A percentile compares a stretch with the other conserved stretches of the same genome.
Conservation (phyloP, 2,888 invertebrate species). For the Hemithea aestivaria region DNA sequence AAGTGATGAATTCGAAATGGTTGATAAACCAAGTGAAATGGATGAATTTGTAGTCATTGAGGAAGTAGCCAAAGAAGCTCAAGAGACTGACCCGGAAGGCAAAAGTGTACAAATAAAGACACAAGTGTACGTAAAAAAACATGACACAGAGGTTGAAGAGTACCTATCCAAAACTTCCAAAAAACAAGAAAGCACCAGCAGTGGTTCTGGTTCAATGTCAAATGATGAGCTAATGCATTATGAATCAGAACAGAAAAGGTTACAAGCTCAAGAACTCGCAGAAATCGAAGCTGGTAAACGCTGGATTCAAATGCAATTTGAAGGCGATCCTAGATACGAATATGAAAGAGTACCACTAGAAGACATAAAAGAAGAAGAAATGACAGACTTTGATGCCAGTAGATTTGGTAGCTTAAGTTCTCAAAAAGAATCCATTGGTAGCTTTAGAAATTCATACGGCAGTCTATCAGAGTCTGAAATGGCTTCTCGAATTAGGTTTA, state of each 20-base stretch:
- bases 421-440: slow-evolving; percentile 88
- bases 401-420: slow-evolving; percentile 88
- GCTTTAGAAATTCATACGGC: slow-evolving; percentile 91
- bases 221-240: slow-evolving; percentile 81
- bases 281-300: slow-evolving; percentile 87
- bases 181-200: slow-evolving; percentile 78
- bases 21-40: slow-evolving; percentile 91
- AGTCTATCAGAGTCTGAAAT: slow-evolving; percentile 96
- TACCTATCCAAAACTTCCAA: slow-evolving; percentile 85
- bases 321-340: slow-evolving; percentile 87
- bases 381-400: slow-evolving; percentile 90
- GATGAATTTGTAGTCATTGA: slow-evolving; percentile 94
- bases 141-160: slow-evolving; percentile 85
- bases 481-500: slow-evolving; percentile 89
- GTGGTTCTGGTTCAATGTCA: slow-evolving; percentile 78
- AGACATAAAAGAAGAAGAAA: slow-evolving; percentile 95
- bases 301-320: slow-evolving; percentile 95
- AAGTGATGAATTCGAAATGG: slow-evolving; percentile 92
- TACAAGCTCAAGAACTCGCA: slow-evolving; percentile 71
- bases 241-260: slow-evolving; percentile 82
- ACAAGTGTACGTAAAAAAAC: slow-evolving; percentile 76
- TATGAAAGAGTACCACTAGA: slow-evolving; percentile 91
- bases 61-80: slow-evolving; percentile 92
- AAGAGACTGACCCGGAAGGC: slow-evolving; percentile 89
- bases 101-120: slow-evolving; percentile 85